phyloP scores from a whole-genome alignment of 2,113 vertebrate genomes.

The Callipepla squamata region DNA sequence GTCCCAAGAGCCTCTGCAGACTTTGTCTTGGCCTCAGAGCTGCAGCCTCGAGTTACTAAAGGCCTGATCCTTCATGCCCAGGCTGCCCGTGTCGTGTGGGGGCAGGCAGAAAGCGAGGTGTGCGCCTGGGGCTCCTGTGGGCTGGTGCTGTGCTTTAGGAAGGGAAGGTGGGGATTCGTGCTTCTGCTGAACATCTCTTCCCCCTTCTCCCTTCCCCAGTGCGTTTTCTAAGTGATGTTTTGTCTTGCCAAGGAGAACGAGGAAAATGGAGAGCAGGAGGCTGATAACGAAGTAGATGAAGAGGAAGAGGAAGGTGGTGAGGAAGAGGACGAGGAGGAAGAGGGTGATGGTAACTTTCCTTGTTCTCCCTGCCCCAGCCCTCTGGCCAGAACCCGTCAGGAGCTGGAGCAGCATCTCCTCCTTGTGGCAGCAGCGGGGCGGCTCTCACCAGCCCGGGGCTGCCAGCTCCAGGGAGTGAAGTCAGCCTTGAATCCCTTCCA shows the following conservation, averaged over 20 bases:
- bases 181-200: constrained; percentile 26
- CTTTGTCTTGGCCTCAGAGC: not conserved
- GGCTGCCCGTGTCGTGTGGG: not conserved
- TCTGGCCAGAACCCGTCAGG: not conserved
- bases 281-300: constrained; percentile 83
- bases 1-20: not conserved
- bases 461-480: not conserved
- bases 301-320: constrained; percentile 84
- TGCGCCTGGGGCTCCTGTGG: fast-evolving
- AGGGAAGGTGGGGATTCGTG: not conserved
- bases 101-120: not conserved
- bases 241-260: constrained; percentile 79
- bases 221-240: constrained; percentile 60
- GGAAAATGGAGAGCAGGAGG: constrained; percentile 84
- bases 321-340: constrained; percentile 83
- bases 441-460: not conserved
- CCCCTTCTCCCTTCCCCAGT: constrained; percentile 33
- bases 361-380: not conserved
- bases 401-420: not conserved
- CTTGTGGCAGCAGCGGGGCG: not conserved
- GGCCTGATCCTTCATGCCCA: fast-evolving
- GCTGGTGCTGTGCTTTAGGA: not conserved
- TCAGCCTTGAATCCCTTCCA: constrained; percentile 48
- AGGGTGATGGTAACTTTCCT: constrained; percentile 79
- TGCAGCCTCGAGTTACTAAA: not conserved